Percentiles rank a stretch among this genome's conserved stretches.
phyloP scores from a whole-genome alignment of 2,888 invertebrate genomes.

The Plutella xylostella region DNA sequence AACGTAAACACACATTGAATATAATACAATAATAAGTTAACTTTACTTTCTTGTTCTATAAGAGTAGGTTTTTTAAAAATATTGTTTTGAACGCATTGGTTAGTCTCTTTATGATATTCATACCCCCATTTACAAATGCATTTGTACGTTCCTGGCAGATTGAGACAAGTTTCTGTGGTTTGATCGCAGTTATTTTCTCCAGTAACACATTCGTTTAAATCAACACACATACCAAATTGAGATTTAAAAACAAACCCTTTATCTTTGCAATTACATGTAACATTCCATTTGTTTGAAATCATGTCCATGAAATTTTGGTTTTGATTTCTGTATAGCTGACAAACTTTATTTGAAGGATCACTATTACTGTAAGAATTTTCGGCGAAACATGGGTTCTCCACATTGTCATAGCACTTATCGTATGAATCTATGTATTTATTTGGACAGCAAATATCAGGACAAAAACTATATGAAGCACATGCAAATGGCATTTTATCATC shows the following conservation, averaged over 20 bases:
- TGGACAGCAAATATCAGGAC: constrained; percentile 75
- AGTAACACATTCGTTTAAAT: constrained; percentile 69
- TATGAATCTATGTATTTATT: constrained; percentile 45
- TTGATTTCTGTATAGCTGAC: too few relatives aligned
- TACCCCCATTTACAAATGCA: constrained; percentile 67
- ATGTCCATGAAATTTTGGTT: constrained; percentile 59
- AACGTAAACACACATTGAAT: background rate
- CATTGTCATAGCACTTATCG: constrained; percentile 48
- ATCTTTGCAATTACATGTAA: constrained; percentile 66
- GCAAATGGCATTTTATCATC: constrained; percentile 62
- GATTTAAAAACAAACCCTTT: constrained; percentile 70
- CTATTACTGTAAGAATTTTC: constrained; percentile 37
- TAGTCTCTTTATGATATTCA: constrained; percentile 24
- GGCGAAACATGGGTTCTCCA: constrained; percentile 63
- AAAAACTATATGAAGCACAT: constrained; percentile 75
- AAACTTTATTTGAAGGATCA: too few relatives aligned
- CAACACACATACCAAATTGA: constrained; percentile 72
- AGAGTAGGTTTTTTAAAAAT: background rate
- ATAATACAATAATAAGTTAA: too few relatives aligned
- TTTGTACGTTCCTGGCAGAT: constrained; percentile 57
- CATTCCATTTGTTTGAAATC: constrained; percentile 70
- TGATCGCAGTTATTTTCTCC: constrained; percentile 43
- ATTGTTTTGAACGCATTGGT: constrained; percentile 9
- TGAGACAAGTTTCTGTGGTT: constrained; percentile 64
- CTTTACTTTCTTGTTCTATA: too few relatives aligned